phyloP scores from a whole-genome alignment of 2,113 vertebrate genomes.

The Brachyistius frenatus region DNA sequence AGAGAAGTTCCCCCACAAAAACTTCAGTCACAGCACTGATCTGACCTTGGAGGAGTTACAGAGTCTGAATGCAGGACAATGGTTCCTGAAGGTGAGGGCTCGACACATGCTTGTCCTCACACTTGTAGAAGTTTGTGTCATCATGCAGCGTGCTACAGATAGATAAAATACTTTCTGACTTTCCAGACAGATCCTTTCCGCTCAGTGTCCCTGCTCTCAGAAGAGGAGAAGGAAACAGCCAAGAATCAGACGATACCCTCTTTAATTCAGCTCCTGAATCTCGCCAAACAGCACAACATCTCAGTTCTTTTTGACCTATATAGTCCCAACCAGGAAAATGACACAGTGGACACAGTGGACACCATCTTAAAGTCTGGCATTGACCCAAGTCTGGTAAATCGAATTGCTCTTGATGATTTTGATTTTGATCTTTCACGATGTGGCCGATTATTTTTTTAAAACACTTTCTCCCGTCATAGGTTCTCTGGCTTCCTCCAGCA shows the following conservation, averaged over 20 bases:
- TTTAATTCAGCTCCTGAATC: conserved; percentile 80
- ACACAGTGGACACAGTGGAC: conserved; percentile 78
- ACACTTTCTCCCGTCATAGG: conserved; percentile 73
- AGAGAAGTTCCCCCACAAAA: conserved; percentile 75
- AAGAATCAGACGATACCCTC: conserved; percentile 83
- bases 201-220: conserved; percentile 81
- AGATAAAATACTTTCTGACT: not conserved
- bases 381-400: conserved; percentile 80
- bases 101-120: not conserved
- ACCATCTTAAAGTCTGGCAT: conserved; percentile 82
- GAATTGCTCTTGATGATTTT: not conserved
- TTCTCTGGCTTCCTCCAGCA: conserved; percentile 90
- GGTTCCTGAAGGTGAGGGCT: conserved; percentile 92
- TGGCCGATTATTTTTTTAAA: not conserved
- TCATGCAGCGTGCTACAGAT: not conserved
- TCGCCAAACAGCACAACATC: conserved; percentile 82
- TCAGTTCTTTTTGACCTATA: conserved; percentile 92
- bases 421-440: not conserved
- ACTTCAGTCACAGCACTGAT: conserved; percentile 67
- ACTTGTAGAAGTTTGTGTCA: not conserved
- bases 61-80: conserved; percentile 90
- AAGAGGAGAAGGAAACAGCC: conserved; percentile 68
- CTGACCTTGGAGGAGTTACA: conserved; percentile 87
- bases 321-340: conserved; percentile 74
- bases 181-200: conserved; percentile 88